Percentiles rank a stretch among this genome's conserved stretches.
These are phyloP conservation scores for Eumerus sabulonum DNA, from an alignment of 2,888 invertebrate genomes.

Conservation along the genomic window DNA sequence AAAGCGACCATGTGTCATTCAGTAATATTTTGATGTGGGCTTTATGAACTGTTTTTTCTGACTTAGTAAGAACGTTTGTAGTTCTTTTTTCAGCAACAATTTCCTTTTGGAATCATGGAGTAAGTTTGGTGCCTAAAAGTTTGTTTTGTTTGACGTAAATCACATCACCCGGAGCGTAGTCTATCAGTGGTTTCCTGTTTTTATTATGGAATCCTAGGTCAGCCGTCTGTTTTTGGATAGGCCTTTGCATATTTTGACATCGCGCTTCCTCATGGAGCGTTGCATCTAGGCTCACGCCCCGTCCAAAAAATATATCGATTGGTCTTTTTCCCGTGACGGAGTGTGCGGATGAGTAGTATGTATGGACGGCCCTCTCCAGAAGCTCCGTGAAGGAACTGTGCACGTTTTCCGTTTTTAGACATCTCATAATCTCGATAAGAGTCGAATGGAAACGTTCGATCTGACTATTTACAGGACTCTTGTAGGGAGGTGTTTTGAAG, in stretches of 20 bases:
- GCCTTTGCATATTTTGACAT: constrained; percentile 40
- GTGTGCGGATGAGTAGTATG: constrained; percentile 45
- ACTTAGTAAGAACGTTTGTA: constrained; percentile 33
- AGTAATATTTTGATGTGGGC: constrained; percentile 45
- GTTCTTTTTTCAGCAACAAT: constrained; percentile 39
- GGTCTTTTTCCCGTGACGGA: constrained; percentile 56
- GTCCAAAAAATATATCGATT: constrained; percentile 57
- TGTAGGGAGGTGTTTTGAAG: constrained; percentile 17
- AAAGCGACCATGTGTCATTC: constrained; percentile 1
- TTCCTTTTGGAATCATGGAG: constrained; percentile 28
- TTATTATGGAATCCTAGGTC: constrained; percentile 60
- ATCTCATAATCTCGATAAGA: constrained; percentile 62
- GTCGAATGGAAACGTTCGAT: constrained; percentile 66
- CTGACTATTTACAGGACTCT: constrained; percentile 47
- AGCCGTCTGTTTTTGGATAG: constrained; percentile 45
- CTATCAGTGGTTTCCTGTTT: constrained; percentile 43
- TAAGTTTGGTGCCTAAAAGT: constrained; percentile 47
- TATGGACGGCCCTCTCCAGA: constrained; percentile 46
- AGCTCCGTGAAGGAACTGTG: constrained; percentile 53
- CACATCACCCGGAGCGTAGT: constrained; percentile 44
- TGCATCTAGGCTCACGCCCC: constrained; percentile 37
- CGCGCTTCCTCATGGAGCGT: constrained; percentile 50
- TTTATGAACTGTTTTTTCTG: constrained; percentile 38
- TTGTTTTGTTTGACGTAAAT: constrained; percentile 48
- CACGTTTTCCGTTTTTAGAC: constrained; percentile 32